Conservation (phyloP, 2,888 invertebrate genomes). For the Amphipoea lucens region DNA sequence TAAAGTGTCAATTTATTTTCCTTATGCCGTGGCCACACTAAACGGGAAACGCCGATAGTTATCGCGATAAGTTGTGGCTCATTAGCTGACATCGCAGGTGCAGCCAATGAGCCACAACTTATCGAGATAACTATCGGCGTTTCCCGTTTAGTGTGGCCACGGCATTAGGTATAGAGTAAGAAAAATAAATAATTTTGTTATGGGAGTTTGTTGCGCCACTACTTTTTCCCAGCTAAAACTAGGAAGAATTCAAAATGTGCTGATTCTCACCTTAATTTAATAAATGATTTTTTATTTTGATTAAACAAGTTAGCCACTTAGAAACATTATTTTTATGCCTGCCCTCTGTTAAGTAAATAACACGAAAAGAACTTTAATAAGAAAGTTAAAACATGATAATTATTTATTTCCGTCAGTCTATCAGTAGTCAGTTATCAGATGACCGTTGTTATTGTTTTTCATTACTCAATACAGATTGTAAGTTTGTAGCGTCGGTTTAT, state of each 20-base stretch:
- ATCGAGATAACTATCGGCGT: no score
- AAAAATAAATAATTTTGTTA: not conserved
- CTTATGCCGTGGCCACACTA: no score
- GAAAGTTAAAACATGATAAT: slow-evolving; percentile 14
- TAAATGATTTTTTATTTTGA: not conserved
- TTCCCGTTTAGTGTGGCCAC: no score
- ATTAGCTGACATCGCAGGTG: no score
- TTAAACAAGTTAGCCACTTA: not conserved
- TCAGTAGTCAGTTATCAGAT: slow-evolving; percentile 25
- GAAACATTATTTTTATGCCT: not conserved
- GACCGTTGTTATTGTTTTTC: slow-evolving; percentile 44
- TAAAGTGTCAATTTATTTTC: not conserved
- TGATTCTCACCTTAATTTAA: not conserved
- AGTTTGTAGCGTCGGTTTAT: slow-evolving; percentile 1
- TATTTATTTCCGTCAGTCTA: slow-evolving; percentile 32
- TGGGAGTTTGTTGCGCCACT: not conserved
- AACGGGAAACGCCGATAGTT: no score
- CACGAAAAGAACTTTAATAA: slow-evolving; percentile 18
- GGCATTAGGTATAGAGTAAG: no score
- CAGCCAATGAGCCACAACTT: no score
- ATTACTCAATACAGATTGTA: slow-evolving; percentile 24
- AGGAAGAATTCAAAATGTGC: not conserved
- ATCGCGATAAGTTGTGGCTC: no score
- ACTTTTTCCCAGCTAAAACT: not conserved
- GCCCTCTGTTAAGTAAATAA: slow-evolving; percentile 1